Evolutionary conservation across 2,113 vertebrate species (phyloP), one percentile per base, ranked within the genome.

Genomic region (Pipa parva): DNA sequence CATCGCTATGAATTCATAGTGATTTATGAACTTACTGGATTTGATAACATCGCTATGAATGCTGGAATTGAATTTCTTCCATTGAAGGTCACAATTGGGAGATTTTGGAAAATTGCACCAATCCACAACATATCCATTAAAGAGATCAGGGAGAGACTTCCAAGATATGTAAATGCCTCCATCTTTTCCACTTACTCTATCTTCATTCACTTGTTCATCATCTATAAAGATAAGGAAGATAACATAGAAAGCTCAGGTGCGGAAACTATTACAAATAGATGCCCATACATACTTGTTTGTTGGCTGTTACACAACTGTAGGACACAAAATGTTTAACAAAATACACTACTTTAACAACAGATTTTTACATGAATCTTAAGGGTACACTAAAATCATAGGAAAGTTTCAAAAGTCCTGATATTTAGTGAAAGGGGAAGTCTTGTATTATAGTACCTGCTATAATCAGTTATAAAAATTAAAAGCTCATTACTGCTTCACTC

Each of bases 11-110:
- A 10, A 15, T 71, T n/a, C n/a, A n/a, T n/a, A n/a, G n/a, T n/a
- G n/a, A n/a, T n/a, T n/a, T n/a, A n/a, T n/a, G n/a, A n/a, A n/a
- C 74, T 84, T 63, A 91, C 88, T 82, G 70, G 85, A 85, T 31
- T 7, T 63, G 26, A 91, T 78, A 45, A 80, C 9, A 29, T 77
- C 76, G 24, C 63, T 73, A 21, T 85, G 83, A 39, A 7, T 27
- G 11, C 76, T 73, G 29, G 75, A 28, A 26, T 70, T 79, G 18
- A 85, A 72, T 8, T 51, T 83, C 17, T 71, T 73, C 89, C 89
- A 91, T 17, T 79, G 83, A 8, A 87, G 71, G 22, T 79, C 74
- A 74, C 84, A 86, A 25, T 50, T 42, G 1, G 51, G 36, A 5
- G 29, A 27, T 24, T 0, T 27, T 0, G 77, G 76, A 0, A 69